Evolutionary conservation across 1,140 invertebrate species (phyloP), one percentile per base, ranked within the genome.

Genomic region (Drosophila leontia): DNA sequence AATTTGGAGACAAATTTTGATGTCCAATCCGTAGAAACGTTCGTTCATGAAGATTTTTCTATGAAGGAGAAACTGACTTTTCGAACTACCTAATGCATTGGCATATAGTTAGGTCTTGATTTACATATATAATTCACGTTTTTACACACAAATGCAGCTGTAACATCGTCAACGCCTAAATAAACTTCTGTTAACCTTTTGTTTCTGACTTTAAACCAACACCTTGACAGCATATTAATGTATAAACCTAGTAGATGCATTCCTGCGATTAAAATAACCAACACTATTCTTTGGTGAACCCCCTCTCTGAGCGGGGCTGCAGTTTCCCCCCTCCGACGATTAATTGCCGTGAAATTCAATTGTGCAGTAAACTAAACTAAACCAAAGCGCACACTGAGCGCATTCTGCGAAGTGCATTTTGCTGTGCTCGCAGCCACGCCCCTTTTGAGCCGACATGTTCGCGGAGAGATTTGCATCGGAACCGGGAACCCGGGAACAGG

Each of bases 311-410:
- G 12, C 3, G 48, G 26, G 23, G 47, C 39, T 70, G 48, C 6
- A 19, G 41, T 59, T 12, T 29, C 7, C 26, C 35, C 19, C 47
- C 26, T 5, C 17, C 23, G 2, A 53, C 53, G 55, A 78, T 75
- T 91, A 92, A 92, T 88, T 83, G 64, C 83, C 91, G 91, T 92
- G 87, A 92, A 92, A 91, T 92, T 86, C 55, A 78, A 90, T 81
- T 86, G 69, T 75, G 63, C 53, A 19, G 41, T n/a, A 60, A 61
- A 60, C 48, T 47, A 56, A 78, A 71, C 65, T 42, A 74, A 67
- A 63, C 37, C 34, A 55, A 62, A 55, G 23, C 35, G 32, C 53
- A n/a, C 35, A 60, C 53, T 65, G 9, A 35, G 50, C 48, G 26
- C 26, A 11, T 15, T 4, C 26, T 32, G 48, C n/a, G 48, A n/a